A percentile compares a stretch with the other conserved stretches of the same genome.
Conservation (phyloP, 2,113 vertebrate genomes). For the Glaucidium brasilianum region DNA sequence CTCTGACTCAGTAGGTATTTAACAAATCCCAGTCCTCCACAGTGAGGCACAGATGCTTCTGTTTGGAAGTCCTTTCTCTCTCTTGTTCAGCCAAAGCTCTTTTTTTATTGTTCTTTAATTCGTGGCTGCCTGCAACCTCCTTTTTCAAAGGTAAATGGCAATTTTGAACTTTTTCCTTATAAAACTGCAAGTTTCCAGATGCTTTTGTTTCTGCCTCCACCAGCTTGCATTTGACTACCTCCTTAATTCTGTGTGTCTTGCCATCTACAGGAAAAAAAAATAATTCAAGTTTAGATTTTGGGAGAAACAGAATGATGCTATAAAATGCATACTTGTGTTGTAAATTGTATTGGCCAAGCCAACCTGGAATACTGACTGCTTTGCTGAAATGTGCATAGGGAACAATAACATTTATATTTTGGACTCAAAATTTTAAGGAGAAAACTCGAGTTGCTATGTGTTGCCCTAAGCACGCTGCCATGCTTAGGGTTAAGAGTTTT, state of each 20-base stretch:
- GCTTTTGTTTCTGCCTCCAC: slow-evolving; percentile 42
- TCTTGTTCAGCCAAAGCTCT: slow-evolving; percentile 67
- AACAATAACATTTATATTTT: neutral
- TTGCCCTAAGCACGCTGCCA: neutral
- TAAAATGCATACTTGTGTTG: neutral
- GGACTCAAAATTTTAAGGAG: neutral
- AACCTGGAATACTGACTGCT: neutral
- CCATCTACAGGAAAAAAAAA: slow-evolving; percentile 76
- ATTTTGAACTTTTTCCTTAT: slow-evolving; percentile 69
- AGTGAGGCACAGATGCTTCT: slow-evolving; percentile 73
- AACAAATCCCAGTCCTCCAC: slow-evolving; percentile 87
- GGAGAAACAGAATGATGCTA: neutral
- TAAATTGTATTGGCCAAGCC: neutral
- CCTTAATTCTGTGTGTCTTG: slow-evolving; percentile 72
- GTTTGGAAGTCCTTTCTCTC: slow-evolving; percentile 71
- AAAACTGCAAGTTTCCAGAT: slow-evolving; percentile 83
- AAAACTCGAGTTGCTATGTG: neutral
- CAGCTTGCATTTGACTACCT: slow-evolving; percentile 38
- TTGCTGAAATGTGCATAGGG: neutral
- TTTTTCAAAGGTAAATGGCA: slow-evolving; percentile 47
- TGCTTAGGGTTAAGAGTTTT: neutral
- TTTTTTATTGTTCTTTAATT: slow-evolving; percentile 72
- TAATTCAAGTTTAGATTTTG: neutral
- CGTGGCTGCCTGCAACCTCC: neutral
- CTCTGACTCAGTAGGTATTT: slow-evolving; percentile 84